phyloP scores from a whole-genome alignment of 1,140 invertebrate genomes.

The Whitmania pigra region DNA sequence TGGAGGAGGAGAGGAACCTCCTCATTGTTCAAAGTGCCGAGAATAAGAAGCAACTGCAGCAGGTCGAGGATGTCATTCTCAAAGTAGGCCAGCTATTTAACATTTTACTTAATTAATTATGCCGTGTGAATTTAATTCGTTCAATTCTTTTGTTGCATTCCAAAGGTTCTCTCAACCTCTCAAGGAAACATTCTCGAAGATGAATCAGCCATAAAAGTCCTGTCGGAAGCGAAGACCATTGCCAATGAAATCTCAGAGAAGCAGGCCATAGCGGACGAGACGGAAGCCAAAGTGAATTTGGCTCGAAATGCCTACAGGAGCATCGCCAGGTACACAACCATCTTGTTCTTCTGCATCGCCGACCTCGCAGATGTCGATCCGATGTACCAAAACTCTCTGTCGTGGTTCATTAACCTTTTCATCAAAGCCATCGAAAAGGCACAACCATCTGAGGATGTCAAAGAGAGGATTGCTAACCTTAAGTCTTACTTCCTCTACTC shows the following conservation, averaged over 20 bases:
- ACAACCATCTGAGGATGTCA: slow-evolving; percentile 67
- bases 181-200: slow-evolving; percentile 85
- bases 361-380: slow-evolving; percentile 44
- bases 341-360: slow-evolving; percentile 43
- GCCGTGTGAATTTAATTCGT: too few relatives aligned
- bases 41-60: slow-evolving; percentile 74
- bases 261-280: slow-evolving; percentile 61
- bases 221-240: slow-evolving; percentile 72
- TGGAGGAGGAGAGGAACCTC: slow-evolving; percentile 84
- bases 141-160: background rate
- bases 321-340: slow-evolving; percentile 42
- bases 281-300: slow-evolving; percentile 60
- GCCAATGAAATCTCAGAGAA: slow-evolving; percentile 50
- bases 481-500: slow-evolving; percentile 74
- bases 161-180: slow-evolving; percentile 39
- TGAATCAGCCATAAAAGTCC: slow-evolving; percentile 81
- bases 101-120: too few relatives aligned
- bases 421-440: slow-evolving; percentile 76
- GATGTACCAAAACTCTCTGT: slow-evolving; percentile 71
- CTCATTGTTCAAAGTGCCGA: slow-evolving; percentile 76
- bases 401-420: slow-evolving; percentile 85
- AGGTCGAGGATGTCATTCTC: slow-evolving; percentile 87
- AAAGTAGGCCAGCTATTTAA: slow-evolving; percentile 46
- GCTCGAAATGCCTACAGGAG: slow-evolving; percentile 40
- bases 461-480: slow-evolving; percentile 57